Evolutionary conservation across 2,888 invertebrate species (phyloP), one percentile per base, ranked within the genome.

Genomic region (Argyresthia albistria): DNA sequence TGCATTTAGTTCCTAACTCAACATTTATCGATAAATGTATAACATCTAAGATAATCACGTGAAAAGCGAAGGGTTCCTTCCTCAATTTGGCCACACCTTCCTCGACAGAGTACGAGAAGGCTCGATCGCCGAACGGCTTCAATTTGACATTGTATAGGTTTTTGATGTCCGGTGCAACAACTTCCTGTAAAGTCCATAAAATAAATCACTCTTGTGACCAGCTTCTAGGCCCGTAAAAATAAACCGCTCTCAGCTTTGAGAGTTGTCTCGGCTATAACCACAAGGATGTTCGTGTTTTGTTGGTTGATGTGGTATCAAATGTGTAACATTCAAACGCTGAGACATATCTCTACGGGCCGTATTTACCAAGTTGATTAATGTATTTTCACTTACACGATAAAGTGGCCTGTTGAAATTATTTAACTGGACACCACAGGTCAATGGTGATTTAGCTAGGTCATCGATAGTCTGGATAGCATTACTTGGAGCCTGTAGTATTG

Each of bases 401-500:
- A 88, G 91, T 14, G 89, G 77, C 47, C 80, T 82, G 66, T 90
- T 90, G 60, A 91, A 91, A 0, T 89, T 88, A 3, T 90, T 88
- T 47, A 91, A 89, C 69, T 91, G 91, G 2, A 90, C 88, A 4
- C 88, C 90, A 45, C 91, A 72, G 46, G 76, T 73, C 64, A 91
- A 70, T 1, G 89, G 89, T 1, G 91, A 91, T 56, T 73, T 74
- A 1, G 86, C 70, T n/a, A 91, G 77, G 68, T 91, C 90, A 3
- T 70, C 75, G 51, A 91, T 69, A 12, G 89, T 82, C 54, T 73
- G 79, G 53, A 91, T 80, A 14, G 90, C 88, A 61, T 87, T 72
- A 67, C 90, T 90, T n/a, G 91, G 90, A 59, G 89, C 87, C 71
- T 91, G 91, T 59, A 91, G 73, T 55, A 91, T 74, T 11, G 90